Conservation (phyloP, 2,888 invertebrate genomes). For the Andrena haemorrhoa region DNA sequence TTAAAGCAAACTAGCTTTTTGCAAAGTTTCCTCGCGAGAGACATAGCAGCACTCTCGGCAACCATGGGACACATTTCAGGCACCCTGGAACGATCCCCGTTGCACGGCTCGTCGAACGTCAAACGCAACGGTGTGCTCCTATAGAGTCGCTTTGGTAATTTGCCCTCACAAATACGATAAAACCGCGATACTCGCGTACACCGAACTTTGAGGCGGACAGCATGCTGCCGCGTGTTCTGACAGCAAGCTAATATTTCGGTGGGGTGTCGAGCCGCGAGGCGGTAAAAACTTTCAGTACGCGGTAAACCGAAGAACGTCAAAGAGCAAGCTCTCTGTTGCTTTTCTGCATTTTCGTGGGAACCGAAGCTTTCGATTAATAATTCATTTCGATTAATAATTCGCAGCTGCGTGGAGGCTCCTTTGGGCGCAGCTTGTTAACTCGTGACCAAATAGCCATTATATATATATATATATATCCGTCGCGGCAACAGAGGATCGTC, state of each 20-base stretch:
- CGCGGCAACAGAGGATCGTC: neutral
- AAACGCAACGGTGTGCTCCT: conserved; percentile 32
- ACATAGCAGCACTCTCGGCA: conserved; percentile 19
- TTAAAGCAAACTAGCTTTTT: conserved; percentile 64
- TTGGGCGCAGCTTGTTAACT: neutral
- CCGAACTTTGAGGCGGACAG: neutral
- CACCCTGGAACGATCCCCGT: conserved; percentile 41
- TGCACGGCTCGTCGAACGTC: conserved; percentile 41
- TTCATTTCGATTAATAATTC: neutral
- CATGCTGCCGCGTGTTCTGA: too few species aligned
- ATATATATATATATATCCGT: conserved; percentile 11
- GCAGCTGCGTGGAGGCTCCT: neutral
- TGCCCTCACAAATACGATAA: conserved; percentile 35
- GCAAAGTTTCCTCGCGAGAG: conserved; percentile 53
- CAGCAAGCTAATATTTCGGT: too few species aligned
- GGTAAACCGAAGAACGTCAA: too few species aligned
- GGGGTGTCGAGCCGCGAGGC: too few species aligned
- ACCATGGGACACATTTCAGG: conserved; percentile 38
- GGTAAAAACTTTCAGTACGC: too few species aligned
- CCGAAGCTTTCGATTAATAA: neutral
- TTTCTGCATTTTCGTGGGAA: neutral
- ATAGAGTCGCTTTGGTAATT: conserved; percentile 26
- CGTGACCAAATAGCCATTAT: neutral
- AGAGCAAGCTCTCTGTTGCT: neutral
- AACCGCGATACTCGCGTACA: neutral